phyloP scores from a whole-genome alignment of 2,888 invertebrate species.

The Venusia cambrica region DNA sequence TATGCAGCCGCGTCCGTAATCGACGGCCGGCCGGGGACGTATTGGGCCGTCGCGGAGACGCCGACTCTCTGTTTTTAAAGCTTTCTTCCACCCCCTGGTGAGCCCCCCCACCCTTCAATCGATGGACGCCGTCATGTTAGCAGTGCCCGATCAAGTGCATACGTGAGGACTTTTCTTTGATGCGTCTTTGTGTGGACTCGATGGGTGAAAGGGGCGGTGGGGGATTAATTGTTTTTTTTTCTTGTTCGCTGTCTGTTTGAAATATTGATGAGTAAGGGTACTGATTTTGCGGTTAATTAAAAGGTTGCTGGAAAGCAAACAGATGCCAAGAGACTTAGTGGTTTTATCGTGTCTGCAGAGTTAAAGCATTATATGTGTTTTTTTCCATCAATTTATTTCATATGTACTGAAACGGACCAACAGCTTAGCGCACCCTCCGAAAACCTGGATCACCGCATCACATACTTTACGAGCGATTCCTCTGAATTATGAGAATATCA shows the following conservation, averaged over 20 bases:
- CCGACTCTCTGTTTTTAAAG: conserved; percentile 64
- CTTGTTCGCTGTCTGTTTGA: conserved; percentile 15
- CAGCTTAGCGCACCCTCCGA: too few relatives aligned
- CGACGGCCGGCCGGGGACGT: conserved; percentile 77
- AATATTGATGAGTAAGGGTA: conserved; percentile 21
- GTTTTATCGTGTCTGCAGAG: too few relatives aligned
- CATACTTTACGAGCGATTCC: too few relatives aligned
- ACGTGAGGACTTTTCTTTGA: conserved; percentile 72
- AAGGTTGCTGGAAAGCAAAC: conserved; percentile 4
- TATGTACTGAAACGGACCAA: too few relatives aligned
- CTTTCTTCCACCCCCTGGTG: conserved; percentile 46
- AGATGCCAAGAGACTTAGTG: too few relatives aligned
- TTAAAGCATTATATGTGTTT: too few relatives aligned
- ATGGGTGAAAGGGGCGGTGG: conserved; percentile 28
- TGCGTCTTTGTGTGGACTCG: conserved; percentile 55
- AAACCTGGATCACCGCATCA: too few relatives aligned
- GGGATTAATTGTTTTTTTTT: conserved; percentile 38
- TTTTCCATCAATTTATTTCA: too few relatives aligned
- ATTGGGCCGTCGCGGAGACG: conserved; percentile 77
- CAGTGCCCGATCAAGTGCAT: conserved; percentile 75
- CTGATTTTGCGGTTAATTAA: conserved; percentile 20
- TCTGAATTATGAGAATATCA: too few relatives aligned
- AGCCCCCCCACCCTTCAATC: conserved; percentile 59
- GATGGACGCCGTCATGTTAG: conserved; percentile 74
- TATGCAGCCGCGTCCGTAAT: conserved; percentile 68